Percentiles rank a stretch among this genome's conserved stretches.
Evolutionary conservation across 2,797 vertebrate genomes (phyloP).

Genomic region (Diplodus sargus): DNA sequence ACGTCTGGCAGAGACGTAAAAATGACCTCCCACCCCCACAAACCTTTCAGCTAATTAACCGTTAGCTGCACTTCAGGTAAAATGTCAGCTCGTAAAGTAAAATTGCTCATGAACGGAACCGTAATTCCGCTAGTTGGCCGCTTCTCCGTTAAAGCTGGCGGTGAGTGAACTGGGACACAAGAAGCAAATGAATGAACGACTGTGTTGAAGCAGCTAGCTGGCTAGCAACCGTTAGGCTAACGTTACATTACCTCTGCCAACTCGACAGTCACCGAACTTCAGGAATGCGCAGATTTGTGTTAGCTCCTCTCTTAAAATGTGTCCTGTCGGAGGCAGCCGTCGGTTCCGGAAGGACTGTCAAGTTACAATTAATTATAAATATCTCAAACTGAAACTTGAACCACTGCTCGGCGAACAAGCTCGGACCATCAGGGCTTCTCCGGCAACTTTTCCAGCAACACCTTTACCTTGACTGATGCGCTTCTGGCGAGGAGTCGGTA

Average conservation of each 20-base stretch:
- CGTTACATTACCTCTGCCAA: constrained; percentile 69
- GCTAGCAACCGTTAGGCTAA: constrained; percentile 24
- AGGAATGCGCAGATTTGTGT: constrained; percentile 26
- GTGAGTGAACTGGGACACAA: not conserved
- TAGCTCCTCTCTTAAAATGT: constrained; percentile 15
- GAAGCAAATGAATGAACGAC: constrained; percentile 47
- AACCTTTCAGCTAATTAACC: constrained; percentile 13
- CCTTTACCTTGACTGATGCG: not conserved
- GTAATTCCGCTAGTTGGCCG: not conserved
- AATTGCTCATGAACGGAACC: not conserved
- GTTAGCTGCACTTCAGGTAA: not conserved
- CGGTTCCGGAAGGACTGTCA: not conserved
- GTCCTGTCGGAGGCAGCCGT: not conserved
- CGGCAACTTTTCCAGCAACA: constrained; percentile 21
- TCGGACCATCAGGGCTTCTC: not conserved
- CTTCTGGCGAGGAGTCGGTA: too few relatives aligned
- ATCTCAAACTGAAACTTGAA: not conserved
- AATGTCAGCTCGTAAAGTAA: not conserved
- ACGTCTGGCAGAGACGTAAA: constrained; percentile 42
- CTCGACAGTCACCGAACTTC: constrained; percentile 66
- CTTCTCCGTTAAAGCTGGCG: not conserved
- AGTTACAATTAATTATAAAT: not conserved
- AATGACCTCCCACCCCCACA: constrained; percentile 14
- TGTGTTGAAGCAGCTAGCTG: constrained; percentile 5
- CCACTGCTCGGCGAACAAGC: too few relatives aligned